A percentile compares a stretch with the other conserved stretches of the same genome.
Evolutionary conservation across 2,113 vertebrate genomes (phyloP).

Genomic region (Astatoreochromis straeleni): DNA sequence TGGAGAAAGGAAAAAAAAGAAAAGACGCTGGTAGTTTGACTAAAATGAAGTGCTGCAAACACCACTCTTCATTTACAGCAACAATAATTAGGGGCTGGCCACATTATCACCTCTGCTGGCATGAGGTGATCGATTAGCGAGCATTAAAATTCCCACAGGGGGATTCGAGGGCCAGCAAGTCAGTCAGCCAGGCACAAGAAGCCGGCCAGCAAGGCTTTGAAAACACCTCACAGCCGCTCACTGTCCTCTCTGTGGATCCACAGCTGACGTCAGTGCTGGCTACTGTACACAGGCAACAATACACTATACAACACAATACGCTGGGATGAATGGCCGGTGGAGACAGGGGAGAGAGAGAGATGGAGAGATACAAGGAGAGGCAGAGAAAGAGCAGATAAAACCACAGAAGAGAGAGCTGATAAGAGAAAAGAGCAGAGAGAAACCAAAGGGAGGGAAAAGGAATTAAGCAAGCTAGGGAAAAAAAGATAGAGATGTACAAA

Average conservation of each 20-base stretch:
- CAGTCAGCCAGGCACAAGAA: constrained; percentile 26
- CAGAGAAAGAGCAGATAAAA: not conserved
- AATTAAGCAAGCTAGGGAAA: not conserved
- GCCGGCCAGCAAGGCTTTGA: constrained; percentile 14
- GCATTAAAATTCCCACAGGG: constrained; percentile 51
- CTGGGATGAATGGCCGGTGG: not conserved
- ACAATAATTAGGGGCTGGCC: constrained; percentile 56
- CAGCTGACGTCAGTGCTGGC: constrained; percentile 37
- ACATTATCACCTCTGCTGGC: constrained; percentile 54
- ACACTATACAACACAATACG: not conserved
- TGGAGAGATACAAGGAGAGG: not conserved
- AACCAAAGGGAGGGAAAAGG: not conserved
- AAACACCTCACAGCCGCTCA: not conserved
- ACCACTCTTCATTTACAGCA: constrained; percentile 55
- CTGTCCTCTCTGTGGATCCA: constrained; percentile 1
- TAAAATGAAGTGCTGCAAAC: constrained; percentile 45
- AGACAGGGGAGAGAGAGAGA: not conserved
- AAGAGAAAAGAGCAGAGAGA: not conserved
- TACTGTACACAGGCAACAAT: constrained; percentile 34
- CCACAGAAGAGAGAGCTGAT: not conserved
- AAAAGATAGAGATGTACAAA: constrained; percentile 18
- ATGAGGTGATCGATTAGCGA: constrained; percentile 58
- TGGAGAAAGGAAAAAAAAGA: not conserved
- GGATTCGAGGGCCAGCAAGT: constrained; percentile 22
- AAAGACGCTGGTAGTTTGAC: not conserved